A percentile compares a stretch with the other conserved stretches of the same genome.
Evolutionary conservation across 2,113 vertebrate species (phyloP).

Genomic region (Caracal caracal): DNA sequence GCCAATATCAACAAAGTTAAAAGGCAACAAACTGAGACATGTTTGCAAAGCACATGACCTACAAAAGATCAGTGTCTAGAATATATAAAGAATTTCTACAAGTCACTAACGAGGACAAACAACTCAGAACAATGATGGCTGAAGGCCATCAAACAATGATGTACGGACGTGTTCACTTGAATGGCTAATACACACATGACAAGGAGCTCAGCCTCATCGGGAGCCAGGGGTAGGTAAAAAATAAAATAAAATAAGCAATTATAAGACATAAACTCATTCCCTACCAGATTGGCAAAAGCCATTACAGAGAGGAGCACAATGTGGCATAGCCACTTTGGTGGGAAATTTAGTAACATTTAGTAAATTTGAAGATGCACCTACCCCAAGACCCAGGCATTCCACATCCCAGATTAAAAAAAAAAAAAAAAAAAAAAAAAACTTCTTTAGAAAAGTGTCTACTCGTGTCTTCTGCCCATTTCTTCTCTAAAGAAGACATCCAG

Average conservation of each 20-base stretch:
- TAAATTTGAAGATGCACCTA: neutral
- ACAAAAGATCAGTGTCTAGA: neutral
- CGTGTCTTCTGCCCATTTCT: too few relatives aligned
- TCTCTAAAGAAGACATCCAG: too few relatives aligned
- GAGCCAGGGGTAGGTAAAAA: neutral
- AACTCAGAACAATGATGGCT: neutral
- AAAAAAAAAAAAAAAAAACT: neutral
- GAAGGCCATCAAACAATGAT: neutral
- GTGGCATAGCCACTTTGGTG: neutral
- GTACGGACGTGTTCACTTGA: neutral
- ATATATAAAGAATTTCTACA: conserved; percentile 10
- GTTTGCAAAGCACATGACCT: neutral
- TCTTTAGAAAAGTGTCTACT: too few relatives aligned
- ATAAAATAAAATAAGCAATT: neutral
- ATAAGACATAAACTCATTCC: neutral
- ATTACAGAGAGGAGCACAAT: neutral
- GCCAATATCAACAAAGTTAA: neutral
- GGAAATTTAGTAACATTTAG: neutral
- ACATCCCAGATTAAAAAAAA: neutral
- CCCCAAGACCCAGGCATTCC: neutral
- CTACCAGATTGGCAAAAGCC: too few relatives aligned
- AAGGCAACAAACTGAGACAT: neutral
- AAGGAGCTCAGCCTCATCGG: neutral
- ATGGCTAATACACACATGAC: neutral
- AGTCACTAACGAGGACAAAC: neutral